These are phyloP conservation scores for Sebastes umbrosus DNA, from an alignment of 2,797 vertebrate genomes.

Conservation along the genomic window DNA sequence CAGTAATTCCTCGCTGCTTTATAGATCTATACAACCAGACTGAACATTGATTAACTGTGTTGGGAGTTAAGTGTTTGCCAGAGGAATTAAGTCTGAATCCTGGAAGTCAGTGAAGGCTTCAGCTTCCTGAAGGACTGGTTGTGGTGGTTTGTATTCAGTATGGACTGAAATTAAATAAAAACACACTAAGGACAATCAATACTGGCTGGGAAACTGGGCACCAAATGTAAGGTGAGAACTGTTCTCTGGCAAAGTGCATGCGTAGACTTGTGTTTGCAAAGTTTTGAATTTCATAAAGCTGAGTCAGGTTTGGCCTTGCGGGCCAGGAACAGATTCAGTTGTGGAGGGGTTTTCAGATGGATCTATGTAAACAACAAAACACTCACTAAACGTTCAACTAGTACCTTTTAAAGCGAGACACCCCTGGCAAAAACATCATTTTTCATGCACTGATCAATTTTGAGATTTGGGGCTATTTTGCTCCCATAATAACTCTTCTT, in stretches of 20 bases:
- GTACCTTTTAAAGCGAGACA: background rate
- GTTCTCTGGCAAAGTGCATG: background rate
- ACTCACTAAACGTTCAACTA: background rate
- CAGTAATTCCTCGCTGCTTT: background rate
- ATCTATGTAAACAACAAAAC: background rate
- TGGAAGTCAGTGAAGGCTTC: background rate
- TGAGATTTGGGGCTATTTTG: too few species aligned
- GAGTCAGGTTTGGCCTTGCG: background rate
- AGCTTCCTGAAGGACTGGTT: background rate
- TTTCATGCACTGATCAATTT: too few species aligned
- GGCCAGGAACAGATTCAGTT: background rate
- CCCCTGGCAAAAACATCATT: too few species aligned
- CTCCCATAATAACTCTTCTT: fast-evolving
- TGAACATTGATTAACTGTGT: slow-evolving; percentile 7
- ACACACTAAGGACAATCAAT: slow-evolving; percentile 22
- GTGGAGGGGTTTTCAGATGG: background rate
- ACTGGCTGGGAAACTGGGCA: background rate
- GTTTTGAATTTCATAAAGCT: background rate
- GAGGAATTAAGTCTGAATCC: background rate
- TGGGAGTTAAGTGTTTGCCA: background rate
- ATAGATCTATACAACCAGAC: background rate
- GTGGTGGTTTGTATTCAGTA: background rate
- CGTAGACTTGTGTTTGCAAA: background rate
- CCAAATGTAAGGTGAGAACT: background rate
- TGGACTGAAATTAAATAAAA: slow-evolving; percentile 1